A percentile compares a stretch with the other conserved stretches of the same genome.
phyloP scores from a whole-genome alignment of 2,888 invertebrate genomes.

The Coleophora deauratella region DNA sequence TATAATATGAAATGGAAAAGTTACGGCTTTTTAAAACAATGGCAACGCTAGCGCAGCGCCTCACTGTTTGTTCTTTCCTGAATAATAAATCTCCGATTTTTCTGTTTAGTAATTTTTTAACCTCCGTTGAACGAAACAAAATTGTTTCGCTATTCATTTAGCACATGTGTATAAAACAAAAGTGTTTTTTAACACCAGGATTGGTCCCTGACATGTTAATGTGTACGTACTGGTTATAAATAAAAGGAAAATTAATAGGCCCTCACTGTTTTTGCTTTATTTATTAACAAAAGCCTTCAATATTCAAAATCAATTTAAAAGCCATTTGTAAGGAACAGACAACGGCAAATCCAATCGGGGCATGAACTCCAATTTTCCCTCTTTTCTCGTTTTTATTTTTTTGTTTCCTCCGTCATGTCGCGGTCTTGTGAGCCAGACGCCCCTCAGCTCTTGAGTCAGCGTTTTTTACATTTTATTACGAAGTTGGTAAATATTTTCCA shows the following conservation, averaged over 20 bases:
- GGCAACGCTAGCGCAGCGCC: constrained; percentile 37
- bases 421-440: constrained; percentile 67
- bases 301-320: constrained; percentile 69
- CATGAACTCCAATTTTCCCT: constrained; percentile 55
- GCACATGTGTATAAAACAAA: neutral
- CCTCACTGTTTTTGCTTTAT: constrained; percentile 22
- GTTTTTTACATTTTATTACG: constrained; percentile 66
- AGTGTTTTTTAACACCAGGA: too few species aligned
- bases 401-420: constrained; percentile 50
- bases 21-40: constrained; percentile 71
- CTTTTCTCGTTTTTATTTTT: constrained; percentile 46
- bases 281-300: constrained; percentile 48
- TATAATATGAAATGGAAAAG: constrained; percentile 70
- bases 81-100: constrained; percentile 43
- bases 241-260: constrained; percentile 5
- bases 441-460: constrained; percentile 68
- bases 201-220: too few species aligned
- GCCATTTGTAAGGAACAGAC: constrained; percentile 69
- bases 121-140: neutral
- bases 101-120: constrained; percentile 25
- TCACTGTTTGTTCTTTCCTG: constrained; percentile 41
- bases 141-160: too few species aligned
- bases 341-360: constrained; percentile 68
- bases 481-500: constrained; percentile 68
- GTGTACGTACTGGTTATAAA: too few species aligned